phyloP scores from a whole-genome alignment of 2,113 vertebrate genomes.

The Catharus fuscescens region DNA sequence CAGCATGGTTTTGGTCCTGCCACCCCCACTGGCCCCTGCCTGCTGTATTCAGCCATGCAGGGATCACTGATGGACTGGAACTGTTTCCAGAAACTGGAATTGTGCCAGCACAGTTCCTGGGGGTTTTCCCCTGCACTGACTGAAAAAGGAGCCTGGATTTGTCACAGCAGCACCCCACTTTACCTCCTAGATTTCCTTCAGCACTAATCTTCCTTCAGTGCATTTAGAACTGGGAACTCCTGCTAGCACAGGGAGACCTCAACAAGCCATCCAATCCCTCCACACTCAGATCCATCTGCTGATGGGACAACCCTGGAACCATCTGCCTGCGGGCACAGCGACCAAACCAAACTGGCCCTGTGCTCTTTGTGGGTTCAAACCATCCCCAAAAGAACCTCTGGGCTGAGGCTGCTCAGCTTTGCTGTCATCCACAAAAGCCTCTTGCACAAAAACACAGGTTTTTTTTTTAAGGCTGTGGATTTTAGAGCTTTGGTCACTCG shows the following conservation, averaged over 20 bases:
- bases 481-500: background rate
- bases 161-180: background rate
- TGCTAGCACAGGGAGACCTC: background rate
- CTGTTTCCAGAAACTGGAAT: background rate
- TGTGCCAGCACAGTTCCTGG: background rate
- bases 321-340: background rate
- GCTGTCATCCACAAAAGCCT: background rate
- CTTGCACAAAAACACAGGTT: background rate
- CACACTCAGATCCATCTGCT: background rate
- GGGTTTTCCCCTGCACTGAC: background rate
- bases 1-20: background rate
- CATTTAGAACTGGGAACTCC: background rate
- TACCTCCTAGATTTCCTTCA: background rate
- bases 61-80: background rate
- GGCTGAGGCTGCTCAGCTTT: background rate
- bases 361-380: background rate
- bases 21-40: background rate
- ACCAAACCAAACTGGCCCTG: background rate
- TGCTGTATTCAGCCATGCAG: background rate
- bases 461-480: background rate
- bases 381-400: background rate
- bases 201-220: background rate
- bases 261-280: background rate
- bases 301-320: background rate
- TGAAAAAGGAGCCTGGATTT: background rate